phyloP scores from a whole-genome alignment of 2,888 invertebrate genomes.

The Tenthredo amoena region DNA sequence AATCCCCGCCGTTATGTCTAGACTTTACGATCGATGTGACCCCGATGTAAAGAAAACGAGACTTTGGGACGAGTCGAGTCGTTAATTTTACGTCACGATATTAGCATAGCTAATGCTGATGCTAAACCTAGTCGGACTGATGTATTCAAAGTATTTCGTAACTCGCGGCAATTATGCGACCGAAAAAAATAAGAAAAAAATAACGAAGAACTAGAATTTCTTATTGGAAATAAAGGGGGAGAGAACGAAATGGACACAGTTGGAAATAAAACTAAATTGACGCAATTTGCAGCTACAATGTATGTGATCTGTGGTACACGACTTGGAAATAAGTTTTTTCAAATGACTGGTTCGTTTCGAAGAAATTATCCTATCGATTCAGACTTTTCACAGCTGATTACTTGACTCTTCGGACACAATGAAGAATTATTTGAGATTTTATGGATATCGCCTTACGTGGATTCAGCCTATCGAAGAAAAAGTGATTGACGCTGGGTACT shows the following conservation, averaged over 20 bases:
- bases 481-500: too few relatives aligned
- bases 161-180: background rate
- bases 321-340: too few relatives aligned
- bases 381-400: too few relatives aligned
- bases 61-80: conserved; percentile 38
- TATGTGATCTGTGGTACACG: background rate
- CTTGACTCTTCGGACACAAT: too few relatives aligned
- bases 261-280: background rate
- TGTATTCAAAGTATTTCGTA: conserved; percentile 37
- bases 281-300: background rate
- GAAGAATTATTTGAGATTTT: too few relatives aligned
- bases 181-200: background rate
- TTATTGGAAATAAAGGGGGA: background rate
- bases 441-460: too few relatives aligned
- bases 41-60: conserved; percentile 49
- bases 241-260: background rate
- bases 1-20: conserved; percentile 41
- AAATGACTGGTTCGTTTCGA: too few relatives aligned
- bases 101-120: conserved; percentile 47
- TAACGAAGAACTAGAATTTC: background rate
- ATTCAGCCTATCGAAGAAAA: too few relatives aligned
- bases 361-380: too few relatives aligned
- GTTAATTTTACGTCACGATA: conserved; percentile 45
- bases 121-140: conserved; percentile 30
- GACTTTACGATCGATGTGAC: conserved; percentile 51